Evolutionary conservation across 2,888 invertebrate genomes (phyloP).

Genomic region (Mesorhabditis sp.): DNA sequence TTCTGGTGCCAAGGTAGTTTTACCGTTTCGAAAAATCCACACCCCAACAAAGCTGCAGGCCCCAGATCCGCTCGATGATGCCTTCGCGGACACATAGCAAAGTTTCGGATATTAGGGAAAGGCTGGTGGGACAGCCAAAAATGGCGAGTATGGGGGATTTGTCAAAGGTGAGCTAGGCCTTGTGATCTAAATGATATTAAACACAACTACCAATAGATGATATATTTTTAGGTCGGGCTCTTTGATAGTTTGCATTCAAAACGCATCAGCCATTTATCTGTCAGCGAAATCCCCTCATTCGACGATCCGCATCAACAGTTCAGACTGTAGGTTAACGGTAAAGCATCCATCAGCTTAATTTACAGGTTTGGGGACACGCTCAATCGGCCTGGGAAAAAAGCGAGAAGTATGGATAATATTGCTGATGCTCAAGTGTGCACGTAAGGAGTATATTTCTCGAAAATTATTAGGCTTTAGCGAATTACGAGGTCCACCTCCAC

Average conservation of each 20-base stretch:
- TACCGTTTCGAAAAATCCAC: constrained; percentile 48
- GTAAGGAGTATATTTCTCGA: constrained; percentile 14
- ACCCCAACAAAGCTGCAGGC: not conserved
- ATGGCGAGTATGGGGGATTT: constrained; percentile 1
- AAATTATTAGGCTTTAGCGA: not conserved
- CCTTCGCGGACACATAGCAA: not conserved
- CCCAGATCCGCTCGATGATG: constrained; percentile 1
- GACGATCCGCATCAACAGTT: not conserved
- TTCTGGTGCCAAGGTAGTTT: constrained; percentile 31
- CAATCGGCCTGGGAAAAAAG: constrained; percentile 22
- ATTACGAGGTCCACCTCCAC: not conserved
- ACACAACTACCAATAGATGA: not conserved
- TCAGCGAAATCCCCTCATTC: constrained; percentile 19
- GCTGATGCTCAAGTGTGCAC: constrained; percentile 31
- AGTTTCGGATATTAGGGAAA: constrained; percentile 17
- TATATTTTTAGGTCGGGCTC: not conserved
- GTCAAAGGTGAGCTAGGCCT: not conserved
- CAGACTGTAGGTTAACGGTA: not conserved
- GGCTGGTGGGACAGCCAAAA: constrained; percentile 25
- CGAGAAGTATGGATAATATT: constrained; percentile 35
- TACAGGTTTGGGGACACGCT: constrained; percentile 40
- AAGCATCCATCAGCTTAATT: not conserved
- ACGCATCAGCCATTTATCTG: constrained; percentile 10
- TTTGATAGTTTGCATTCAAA: not conserved
- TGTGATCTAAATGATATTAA: not conserved